Conservation (phyloP, 2,797 vertebrate species). For the Esox masquinongy region DNA sequence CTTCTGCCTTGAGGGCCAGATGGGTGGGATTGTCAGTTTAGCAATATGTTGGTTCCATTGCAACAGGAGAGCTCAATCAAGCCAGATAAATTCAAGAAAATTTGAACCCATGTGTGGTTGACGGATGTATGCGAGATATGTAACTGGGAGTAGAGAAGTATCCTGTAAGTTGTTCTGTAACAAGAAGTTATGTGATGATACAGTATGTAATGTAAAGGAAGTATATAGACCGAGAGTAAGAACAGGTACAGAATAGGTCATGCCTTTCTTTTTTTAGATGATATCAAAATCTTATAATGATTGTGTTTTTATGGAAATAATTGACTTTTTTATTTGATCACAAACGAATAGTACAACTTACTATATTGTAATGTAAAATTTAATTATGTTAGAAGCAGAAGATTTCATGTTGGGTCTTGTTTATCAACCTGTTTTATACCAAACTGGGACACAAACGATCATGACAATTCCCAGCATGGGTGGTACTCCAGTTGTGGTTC, state of each 20-base stretch:
- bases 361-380: constrained; percentile 24
- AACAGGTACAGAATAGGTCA: constrained; percentile 28
- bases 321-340: constrained; percentile 36
- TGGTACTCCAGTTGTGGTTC: not conserved
- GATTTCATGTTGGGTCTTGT: not conserved
- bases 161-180: not conserved
- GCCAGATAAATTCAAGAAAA: not conserved
- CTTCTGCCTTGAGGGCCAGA: not conserved
- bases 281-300: constrained; percentile 18
- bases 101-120: not conserved
- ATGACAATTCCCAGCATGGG: not conserved
- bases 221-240: constrained; percentile 52
- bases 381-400: not conserved
- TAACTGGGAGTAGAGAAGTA: constrained; percentile 2
- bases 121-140: not conserved
- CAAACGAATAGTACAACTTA: constrained; percentile 45
- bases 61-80: not conserved
- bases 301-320: constrained; percentile 24
- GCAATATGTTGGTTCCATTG: not conserved
- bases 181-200: constrained; percentile 24
- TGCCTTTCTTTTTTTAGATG: constrained; percentile 22
- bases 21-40: not conserved
- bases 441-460: not conserved
- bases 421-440: not conserved
- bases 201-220: constrained; percentile 43